Conservation (phyloP, 2,113 vertebrate species). For the Pyrgilauda ruficollis region DNA sequence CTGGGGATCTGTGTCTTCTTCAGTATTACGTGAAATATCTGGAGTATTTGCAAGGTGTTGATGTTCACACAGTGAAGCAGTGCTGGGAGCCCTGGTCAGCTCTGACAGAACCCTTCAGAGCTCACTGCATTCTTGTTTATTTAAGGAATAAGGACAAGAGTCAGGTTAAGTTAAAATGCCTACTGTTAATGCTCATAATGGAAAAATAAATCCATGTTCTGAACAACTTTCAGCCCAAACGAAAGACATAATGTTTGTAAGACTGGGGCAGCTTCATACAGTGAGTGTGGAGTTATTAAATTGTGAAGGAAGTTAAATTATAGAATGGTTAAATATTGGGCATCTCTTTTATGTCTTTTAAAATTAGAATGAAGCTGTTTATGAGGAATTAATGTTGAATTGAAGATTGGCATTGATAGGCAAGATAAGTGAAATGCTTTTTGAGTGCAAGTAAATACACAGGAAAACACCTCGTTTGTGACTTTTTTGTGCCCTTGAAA, state of each 20-base stretch:
- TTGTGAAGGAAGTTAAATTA: not conserved
- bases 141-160: not conserved
- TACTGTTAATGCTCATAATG: not conserved
- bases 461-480: not conserved
- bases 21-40: not conserved
- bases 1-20: not conserved
- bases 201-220: not conserved
- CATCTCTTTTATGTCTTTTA: not conserved
- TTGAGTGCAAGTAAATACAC: not conserved
- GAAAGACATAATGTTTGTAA: not conserved
- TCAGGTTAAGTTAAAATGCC: not conserved
- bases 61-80: not conserved
- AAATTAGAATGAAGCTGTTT: not conserved
- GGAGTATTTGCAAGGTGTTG: not conserved
- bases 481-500: not conserved
- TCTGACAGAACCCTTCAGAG: not conserved
- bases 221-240: not conserved
- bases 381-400: not conserved
- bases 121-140: not conserved
- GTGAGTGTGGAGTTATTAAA: not conserved
- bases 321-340: not conserved
- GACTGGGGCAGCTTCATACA: not conserved
- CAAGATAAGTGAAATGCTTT: not conserved
- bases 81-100: not conserved
- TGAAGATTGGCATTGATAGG: not conserved